Conservation (phyloP, 2,797 vertebrate genomes). For the Columba guinea region DNA sequence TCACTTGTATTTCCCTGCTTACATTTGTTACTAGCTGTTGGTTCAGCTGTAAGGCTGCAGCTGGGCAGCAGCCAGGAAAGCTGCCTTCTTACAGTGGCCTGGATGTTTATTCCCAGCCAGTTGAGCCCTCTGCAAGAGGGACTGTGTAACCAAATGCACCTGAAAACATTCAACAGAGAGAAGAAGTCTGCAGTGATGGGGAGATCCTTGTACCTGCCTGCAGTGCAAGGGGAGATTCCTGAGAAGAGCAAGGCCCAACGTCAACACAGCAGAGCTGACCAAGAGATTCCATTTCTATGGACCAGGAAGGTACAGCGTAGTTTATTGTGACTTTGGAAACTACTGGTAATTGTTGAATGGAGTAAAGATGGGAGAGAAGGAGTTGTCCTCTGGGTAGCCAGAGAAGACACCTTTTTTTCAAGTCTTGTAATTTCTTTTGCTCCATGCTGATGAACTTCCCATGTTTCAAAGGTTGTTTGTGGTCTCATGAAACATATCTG, state of each 20-base stretch:
- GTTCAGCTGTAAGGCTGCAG: background rate
- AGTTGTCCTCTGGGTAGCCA: background rate
- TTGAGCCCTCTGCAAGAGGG: background rate
- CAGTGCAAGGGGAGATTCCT: fast-evolving
- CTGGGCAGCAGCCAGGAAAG: background rate
- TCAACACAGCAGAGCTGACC: background rate
- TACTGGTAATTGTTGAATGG: background rate
- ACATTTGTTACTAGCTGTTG: background rate
- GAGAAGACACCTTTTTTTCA: background rate
- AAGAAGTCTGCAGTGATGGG: background rate
- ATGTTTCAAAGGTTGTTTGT: background rate
- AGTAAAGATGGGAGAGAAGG: background rate
- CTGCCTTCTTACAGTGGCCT: background rate
- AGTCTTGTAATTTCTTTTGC: background rate
- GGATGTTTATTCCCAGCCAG: background rate
- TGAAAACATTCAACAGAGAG: background rate
- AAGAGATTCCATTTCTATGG: background rate
- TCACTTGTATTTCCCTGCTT: background rate
- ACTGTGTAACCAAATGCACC: background rate
- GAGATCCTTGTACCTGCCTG: background rate
- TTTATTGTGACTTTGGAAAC: background rate
- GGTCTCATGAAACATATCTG: background rate
- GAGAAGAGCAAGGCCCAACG: background rate
- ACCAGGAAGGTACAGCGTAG: background rate
- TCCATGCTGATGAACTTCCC: background rate